phyloP scores from a whole-genome alignment of 2,797 vertebrate species.

The Diplodus sargus region DNA sequence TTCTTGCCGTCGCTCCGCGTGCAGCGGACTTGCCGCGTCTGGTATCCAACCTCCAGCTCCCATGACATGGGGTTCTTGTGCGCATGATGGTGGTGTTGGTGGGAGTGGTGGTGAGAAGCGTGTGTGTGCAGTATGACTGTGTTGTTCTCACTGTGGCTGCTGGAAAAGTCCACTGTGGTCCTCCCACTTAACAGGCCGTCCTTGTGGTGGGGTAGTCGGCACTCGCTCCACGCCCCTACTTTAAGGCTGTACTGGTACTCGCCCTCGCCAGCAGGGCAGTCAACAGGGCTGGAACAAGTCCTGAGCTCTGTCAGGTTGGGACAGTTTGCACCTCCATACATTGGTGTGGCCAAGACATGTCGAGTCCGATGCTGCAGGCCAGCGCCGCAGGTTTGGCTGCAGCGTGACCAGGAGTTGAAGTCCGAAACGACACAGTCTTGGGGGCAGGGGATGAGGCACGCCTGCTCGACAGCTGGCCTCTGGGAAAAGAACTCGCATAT shows the following conservation, averaged over 20 bases:
- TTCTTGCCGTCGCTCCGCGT: slow-evolving; percentile 90
- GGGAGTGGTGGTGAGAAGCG: slow-evolving; percentile 54
- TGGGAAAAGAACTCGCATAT: slow-evolving; percentile 94
- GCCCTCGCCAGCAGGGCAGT: slow-evolving; percentile 87
- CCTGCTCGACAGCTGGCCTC: slow-evolving; percentile 89
- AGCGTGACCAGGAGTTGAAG: slow-evolving; percentile 92
- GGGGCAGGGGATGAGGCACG: slow-evolving; percentile 95
- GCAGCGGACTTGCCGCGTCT: slow-evolving; percentile 91
- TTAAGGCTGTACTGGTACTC: slow-evolving; percentile 92
- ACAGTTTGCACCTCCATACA: slow-evolving; percentile 92
- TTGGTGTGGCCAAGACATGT: slow-evolving; percentile 87
- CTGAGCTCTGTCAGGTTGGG: slow-evolving; percentile 91
- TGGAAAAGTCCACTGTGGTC: slow-evolving; percentile 85
- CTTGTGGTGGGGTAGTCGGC: slow-evolving; percentile 85
- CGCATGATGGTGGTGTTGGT: slow-evolving; percentile 65
- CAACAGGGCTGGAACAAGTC: slow-evolving; percentile 75
- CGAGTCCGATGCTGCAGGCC: slow-evolving; percentile 89
- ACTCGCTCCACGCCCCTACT: slow-evolving; percentile 92
- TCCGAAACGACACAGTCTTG: slow-evolving; percentile 93
- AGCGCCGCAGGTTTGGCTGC: slow-evolving; percentile 84
- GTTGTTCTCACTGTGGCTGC: slow-evolving; percentile 84
- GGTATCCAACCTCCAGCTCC: slow-evolving; percentile 92
- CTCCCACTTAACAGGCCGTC: slow-evolving; percentile 81
- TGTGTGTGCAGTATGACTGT: slow-evolving; percentile 70
- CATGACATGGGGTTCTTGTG: slow-evolving; percentile 69